A percentile compares a stretch with the other conserved stretches of the same genome.
These are phyloP conservation scores for Pedetes capensis DNA, from an alignment of 2,113 vertebrate genomes.

Conservation along the genomic window DNA sequence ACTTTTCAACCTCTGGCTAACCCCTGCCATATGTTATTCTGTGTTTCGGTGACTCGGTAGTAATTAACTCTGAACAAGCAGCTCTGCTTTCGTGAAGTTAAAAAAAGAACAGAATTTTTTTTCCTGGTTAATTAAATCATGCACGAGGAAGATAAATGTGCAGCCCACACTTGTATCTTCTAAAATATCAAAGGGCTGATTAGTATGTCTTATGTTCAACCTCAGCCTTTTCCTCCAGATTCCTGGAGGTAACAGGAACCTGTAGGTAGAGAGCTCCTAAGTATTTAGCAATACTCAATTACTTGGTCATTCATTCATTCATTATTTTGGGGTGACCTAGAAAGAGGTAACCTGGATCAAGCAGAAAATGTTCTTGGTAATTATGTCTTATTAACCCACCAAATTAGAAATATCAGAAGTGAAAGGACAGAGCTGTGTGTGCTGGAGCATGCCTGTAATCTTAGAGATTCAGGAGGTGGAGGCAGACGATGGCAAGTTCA, in stretches of 20 bases:
- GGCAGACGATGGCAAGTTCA: no score
- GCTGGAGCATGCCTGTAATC: no score
- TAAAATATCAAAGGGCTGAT: slow-evolving; percentile 83
- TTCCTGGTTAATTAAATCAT: slow-evolving; percentile 70
- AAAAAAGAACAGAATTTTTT: slow-evolving; percentile 48
- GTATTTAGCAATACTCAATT: neutral
- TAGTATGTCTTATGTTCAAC: slow-evolving; percentile 76
- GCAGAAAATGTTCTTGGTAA: slow-evolving; percentile 35
- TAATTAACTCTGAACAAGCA: slow-evolving; percentile 69
- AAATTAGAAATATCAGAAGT: slow-evolving; percentile 49
- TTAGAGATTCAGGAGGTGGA: no score
- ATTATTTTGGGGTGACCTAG: neutral
- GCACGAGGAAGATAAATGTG: slow-evolving; percentile 62
- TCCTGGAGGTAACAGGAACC: slow-evolving; percentile 73
- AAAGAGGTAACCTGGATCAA: slow-evolving; percentile 27
- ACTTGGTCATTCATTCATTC: neutral
- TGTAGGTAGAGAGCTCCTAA: slow-evolving; percentile 56
- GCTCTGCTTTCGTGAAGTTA: slow-evolving; percentile 57
- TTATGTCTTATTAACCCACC: neutral
- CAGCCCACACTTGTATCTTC: slow-evolving; percentile 78
- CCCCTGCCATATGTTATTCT: slow-evolving; percentile 50
- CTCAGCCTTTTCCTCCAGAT: slow-evolving; percentile 64
- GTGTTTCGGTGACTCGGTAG: slow-evolving; percentile 59
- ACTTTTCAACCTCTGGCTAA: slow-evolving; percentile 62
- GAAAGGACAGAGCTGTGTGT: neutral